Evolutionary conservation across 37 sponge, comb jelly and placozoan species (phyloP).

Genomic region (Amphimedon queenslandica): DNA sequence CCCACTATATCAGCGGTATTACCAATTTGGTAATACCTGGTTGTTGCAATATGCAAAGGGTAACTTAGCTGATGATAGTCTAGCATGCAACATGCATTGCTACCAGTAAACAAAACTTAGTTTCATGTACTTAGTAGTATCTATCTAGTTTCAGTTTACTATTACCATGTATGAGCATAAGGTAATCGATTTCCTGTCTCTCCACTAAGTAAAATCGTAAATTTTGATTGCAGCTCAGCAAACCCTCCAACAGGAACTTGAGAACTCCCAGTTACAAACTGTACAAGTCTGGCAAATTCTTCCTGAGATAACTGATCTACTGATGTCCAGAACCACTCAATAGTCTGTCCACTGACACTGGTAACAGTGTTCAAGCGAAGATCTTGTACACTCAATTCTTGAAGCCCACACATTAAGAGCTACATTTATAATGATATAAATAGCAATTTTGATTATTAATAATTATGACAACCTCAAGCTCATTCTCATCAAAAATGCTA

Average conservation of each 20-base stretch:
- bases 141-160: not conserved
- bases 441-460: too few species aligned
- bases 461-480: conserved; percentile 98
- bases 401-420: conserved; percentile 87
- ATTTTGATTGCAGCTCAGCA: conserved; percentile 56
- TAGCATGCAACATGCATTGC: too few species aligned
- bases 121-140: not conserved
- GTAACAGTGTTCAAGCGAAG: conserved; percentile 30
- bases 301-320: conserved; percentile 75
- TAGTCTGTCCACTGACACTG: conserved; percentile 16
- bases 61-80: too few species aligned
- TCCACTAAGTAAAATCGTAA: conserved; percentile 55
- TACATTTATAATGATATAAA: not conserved
- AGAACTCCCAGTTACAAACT: too few species aligned
- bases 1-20: too few species aligned
- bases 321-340: conserved; percentile 81
- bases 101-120: too few species aligned
- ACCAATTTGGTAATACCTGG: too few species aligned
- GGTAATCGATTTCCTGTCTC: conserved; percentile 52
- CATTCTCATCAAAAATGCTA: conserved; percentile 92
- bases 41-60: too few species aligned
- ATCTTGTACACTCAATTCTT: conserved; percentile 52
- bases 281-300: conserved; percentile 79
- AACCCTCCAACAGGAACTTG: conserved; percentile 89
- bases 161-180: conserved; percentile 84